Evolutionary conservation across 2,888 invertebrate genomes (phyloP).

Genomic region (Lobophora halterata): DNA sequence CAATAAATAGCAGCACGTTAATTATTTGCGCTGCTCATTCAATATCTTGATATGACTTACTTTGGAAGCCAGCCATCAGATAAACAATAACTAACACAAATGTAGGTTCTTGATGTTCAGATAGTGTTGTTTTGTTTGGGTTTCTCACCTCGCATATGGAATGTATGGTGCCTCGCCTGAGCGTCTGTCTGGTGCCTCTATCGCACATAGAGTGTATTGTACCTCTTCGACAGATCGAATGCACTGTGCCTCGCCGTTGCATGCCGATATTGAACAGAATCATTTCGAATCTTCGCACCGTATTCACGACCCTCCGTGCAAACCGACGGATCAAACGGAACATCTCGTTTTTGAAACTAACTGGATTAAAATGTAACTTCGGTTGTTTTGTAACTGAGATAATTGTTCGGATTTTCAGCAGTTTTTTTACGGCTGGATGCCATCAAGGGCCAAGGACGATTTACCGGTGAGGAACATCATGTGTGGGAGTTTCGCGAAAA

Average conservation of each 20-base stretch:
- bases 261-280: slow-evolving; percentile 54
- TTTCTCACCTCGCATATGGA: slow-evolving; percentile 65
- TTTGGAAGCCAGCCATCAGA: background rate
- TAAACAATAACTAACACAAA: slow-evolving; percentile 11
- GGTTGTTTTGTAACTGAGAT: too few species aligned
- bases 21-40: background rate
- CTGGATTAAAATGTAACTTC: slow-evolving; percentile 1
- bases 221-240: slow-evolving; percentile 61
- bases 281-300: slow-evolving; percentile 55
- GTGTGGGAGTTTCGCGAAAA: slow-evolving; percentile 14
- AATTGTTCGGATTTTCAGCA: slow-evolving; percentile 10
- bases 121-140: slow-evolving; percentile 5
- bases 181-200: slow-evolving; percentile 31
- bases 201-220: slow-evolving; percentile 56
- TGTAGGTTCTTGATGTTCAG: slow-evolving; percentile 5
- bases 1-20: slow-evolving; percentile 4
- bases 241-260: slow-evolving; percentile 49
- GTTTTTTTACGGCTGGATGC: slow-evolving; percentile 48
- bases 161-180: slow-evolving; percentile 59
- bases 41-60: slow-evolving; percentile 1
- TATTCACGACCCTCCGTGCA: slow-evolving; percentile 48
- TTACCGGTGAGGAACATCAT: slow-evolving; percentile 27
- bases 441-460: slow-evolving; percentile 44
- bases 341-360: slow-evolving; percentile 44
- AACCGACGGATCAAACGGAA: slow-evolving; percentile 53